These are phyloP conservation scores for Ectemnius cavifrons DNA, from an alignment of 2,888 invertebrate genomes.

Conservation along the genomic window DNA sequence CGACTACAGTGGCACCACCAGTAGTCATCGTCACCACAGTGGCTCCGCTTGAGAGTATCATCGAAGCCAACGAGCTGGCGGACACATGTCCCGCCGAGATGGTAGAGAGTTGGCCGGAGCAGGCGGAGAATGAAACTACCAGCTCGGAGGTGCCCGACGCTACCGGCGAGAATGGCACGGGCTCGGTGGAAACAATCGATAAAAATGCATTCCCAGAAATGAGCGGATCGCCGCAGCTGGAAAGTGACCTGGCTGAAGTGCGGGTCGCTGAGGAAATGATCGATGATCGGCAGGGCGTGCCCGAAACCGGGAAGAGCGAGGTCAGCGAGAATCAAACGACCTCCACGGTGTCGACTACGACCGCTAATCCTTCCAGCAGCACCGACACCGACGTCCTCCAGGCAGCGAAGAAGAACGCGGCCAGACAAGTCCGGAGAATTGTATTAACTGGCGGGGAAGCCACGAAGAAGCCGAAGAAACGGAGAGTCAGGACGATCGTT, in stretches of 20 bases:
- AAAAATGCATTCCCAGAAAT: constrained; percentile 54
- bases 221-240: constrained; percentile 30
- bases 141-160: constrained; percentile 45
- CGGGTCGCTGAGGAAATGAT: constrained; percentile 21
- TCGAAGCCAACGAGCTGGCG: constrained; percentile 8
- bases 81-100: constrained; percentile 25
- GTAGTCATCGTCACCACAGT: background rate
- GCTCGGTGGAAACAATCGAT: constrained; percentile 32
- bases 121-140: constrained; percentile 3
- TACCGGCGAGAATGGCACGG: constrained; percentile 56
- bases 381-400: background rate
- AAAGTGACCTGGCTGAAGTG: constrained; percentile 38
- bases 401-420: constrained; percentile 13
- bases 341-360: background rate
- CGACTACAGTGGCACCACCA: constrained; percentile 21
- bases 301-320: constrained; percentile 3
- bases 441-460: constrained; percentile 6
- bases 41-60: background rate
- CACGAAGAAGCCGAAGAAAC: constrained; percentile 10
- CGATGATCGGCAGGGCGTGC: constrained; percentile 35
- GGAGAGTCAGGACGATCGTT: constrained; percentile 57
- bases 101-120: constrained; percentile 26
- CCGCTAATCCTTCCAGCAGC: background rate
- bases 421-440: constrained; percentile 4
- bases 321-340: constrained; percentile 9